A percentile compares a stretch with the other conserved stretches of the same genome.
Conservation (phyloP, 2,888 invertebrate genomes). For the Hylaea fasciaria region DNA sequence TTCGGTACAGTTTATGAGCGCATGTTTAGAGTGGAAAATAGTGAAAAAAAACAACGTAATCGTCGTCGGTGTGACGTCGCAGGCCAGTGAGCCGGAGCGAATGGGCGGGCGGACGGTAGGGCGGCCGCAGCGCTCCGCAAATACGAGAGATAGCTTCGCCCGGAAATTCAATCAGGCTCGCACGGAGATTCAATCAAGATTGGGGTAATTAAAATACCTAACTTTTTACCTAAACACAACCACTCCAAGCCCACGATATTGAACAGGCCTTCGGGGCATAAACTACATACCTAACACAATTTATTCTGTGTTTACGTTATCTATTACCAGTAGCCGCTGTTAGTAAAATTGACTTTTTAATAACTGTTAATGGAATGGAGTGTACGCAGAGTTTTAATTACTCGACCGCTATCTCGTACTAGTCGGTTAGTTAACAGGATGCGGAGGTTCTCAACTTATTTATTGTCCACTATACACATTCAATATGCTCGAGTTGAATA, state of each 20-base stretch:
- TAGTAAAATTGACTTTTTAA: slow-evolving; percentile 30
- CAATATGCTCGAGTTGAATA: slow-evolving; percentile 69
- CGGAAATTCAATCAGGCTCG: slow-evolving; percentile 82
- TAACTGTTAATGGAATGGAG: slow-evolving; percentile 33
- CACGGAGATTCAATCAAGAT: slow-evolving; percentile 81
- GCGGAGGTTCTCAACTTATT: slow-evolving; percentile 63
- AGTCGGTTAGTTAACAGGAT: slow-evolving; percentile 53
- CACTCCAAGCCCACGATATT: slow-evolving; percentile 19
- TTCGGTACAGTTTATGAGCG: slow-evolving; percentile 72
- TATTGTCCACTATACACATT: slow-evolving; percentile 79
- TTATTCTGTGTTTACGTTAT: slow-evolving; percentile 1
- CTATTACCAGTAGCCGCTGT: slow-evolving; percentile 19
- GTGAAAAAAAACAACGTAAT: slow-evolving; percentile 74
- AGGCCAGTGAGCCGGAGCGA: slow-evolving; percentile 76
- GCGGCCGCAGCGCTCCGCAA: slow-evolving; percentile 70
- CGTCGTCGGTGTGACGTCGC: slow-evolving; percentile 73
- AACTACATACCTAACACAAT: slow-evolving; percentile 2
- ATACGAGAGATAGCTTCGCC: slow-evolving; percentile 75
- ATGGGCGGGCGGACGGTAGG: slow-evolving; percentile 53
- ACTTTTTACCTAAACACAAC: slow-evolving; percentile 65
- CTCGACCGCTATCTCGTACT: slow-evolving; percentile 47
- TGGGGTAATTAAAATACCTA: slow-evolving; percentile 81
- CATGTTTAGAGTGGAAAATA: slow-evolving; percentile 74
- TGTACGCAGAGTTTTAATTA: slow-evolving; percentile 56
- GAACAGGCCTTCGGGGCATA: slow-evolving; percentile 6